Evolutionary conservation across 2,888 invertebrate species (phyloP), one percentile per base, ranked within the genome.

Genomic region (Teleiodes luculella): DNA sequence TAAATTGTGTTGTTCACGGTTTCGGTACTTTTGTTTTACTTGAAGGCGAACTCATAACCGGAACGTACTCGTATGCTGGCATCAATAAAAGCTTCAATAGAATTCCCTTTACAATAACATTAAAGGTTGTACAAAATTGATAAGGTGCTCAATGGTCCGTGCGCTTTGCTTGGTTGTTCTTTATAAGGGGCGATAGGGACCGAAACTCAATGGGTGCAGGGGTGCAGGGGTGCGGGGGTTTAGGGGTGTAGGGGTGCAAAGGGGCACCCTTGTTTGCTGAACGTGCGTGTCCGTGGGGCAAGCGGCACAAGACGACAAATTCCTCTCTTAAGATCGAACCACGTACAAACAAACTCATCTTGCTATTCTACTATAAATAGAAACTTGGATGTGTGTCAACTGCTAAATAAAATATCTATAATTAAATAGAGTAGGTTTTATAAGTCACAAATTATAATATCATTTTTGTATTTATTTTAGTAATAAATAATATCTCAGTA

Each of bases 271-370:
- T 69, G 63, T 74, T 73, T 75, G 69, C 67, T 47, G 63, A 60
- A 56, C 49, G 57, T 64, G 68, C 69, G 69, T 66, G 66, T 10
- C 16, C 18, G 18, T 20, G 18, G 39, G 20, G 43, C 43, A 20
- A 28, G 7, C 28, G 43, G 24, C 20, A 13, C 66, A 64, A 66
- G 64, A 74, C 73, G 72, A 75, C 74, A 73, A 75, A 74, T 75
- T 11, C 43, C 28, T 28, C 43, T 43, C 43, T 28, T 10, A n/a
- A 28, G 10, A n/a, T n/a, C 11, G 28, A 43, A 24, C 43, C 13
- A 1, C 20, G 10, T 1, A n/a, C 24, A 43, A n/a, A 43, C 39
- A 41, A 41, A 20, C 39, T 41, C 39, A 16, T 39, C 39, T 18
- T 20, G 18, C 39, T 18, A 1, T 18, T 18, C 35, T n/a, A n/a